phyloP scores from a whole-genome alignment of 2,888 invertebrate species.

The Polyommatus icarus region DNA sequence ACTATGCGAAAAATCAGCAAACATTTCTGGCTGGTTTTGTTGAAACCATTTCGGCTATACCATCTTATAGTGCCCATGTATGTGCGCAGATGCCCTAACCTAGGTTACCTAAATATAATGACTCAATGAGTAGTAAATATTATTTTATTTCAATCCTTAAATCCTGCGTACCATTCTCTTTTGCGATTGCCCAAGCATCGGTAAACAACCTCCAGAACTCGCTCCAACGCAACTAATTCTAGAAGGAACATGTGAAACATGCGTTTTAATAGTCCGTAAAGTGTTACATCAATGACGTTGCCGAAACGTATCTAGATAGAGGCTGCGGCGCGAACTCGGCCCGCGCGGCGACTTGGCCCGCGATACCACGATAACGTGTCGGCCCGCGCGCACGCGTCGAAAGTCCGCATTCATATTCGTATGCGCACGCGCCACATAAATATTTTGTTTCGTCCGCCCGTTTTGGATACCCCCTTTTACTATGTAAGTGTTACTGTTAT shows the following conservation, averaged over 20 bases:
- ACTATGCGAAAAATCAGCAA: too few species aligned
- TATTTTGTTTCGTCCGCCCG: background rate
- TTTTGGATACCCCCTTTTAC: constrained; percentile 12
- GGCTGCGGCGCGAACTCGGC: background rate
- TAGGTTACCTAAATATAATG: background rate
- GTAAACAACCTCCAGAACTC: background rate
- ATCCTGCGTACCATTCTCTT: background rate
- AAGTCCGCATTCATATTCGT: constrained; percentile 67
- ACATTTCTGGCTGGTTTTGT: too few species aligned
- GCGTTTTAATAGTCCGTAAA: constrained; percentile 9
- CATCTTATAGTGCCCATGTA: too few species aligned
- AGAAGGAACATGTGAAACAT: constrained; percentile 22
- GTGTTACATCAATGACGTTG: constrained; percentile 28
- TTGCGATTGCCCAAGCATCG: background rate
- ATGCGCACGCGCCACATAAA: constrained; percentile 43
- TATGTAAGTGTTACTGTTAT: constrained; percentile 12
- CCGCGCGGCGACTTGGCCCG: background rate
- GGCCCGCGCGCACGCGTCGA: constrained; percentile 56
- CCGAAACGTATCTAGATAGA: constrained; percentile 14
- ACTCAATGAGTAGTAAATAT: background rate
- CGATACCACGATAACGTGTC: constrained; percentile 20
- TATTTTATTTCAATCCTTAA: background rate
- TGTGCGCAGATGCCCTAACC: too few species aligned
- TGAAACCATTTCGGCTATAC: too few species aligned
- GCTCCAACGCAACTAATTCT: constrained; percentile 14